These are phyloP conservation scores for Gymnobelideus leadbeateri DNA, from an alignment of 2,113 vertebrate genomes.

Conservation along the genomic window DNA sequence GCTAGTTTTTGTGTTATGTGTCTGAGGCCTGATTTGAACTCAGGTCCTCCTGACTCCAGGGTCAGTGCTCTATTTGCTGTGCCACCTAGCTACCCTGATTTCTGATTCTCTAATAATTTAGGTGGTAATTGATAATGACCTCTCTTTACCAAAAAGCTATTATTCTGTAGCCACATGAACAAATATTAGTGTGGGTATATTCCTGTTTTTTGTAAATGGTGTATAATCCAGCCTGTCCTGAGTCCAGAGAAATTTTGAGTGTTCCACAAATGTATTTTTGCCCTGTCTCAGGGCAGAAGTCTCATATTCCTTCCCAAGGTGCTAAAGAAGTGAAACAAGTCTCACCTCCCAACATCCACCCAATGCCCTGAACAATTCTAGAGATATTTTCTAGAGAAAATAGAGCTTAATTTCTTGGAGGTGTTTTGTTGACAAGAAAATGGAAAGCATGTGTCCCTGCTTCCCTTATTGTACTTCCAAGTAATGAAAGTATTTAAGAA, in stretches of 20 bases:
- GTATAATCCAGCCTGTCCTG: not conserved
- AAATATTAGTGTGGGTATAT: not conserved
- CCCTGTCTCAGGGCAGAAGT: not conserved
- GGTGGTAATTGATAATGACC: not conserved
- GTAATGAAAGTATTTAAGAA: slow-evolving; percentile 90
- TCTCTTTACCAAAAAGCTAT: not conserved
- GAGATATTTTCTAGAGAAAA: slow-evolving; percentile 83
- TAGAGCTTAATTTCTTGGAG: slow-evolving; percentile 87
- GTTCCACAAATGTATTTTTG: not conserved
- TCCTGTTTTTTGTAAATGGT: not conserved
- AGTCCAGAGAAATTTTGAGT: not conserved
- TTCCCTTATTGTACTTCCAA: slow-evolving; percentile 86
- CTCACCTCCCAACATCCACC: slow-evolving; percentile 42
- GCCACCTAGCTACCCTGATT: not conserved
- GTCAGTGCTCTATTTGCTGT: too few relatives aligned
- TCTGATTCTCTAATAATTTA: not conserved
- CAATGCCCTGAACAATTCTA: slow-evolving; percentile 43
- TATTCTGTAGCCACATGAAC: not conserved
- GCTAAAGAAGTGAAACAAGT: slow-evolving; percentile 61
- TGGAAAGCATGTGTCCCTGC: slow-evolving; percentile 86
- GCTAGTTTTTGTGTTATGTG: too few relatives aligned
- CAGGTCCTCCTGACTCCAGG: too few relatives aligned
- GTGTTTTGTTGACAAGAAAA: slow-evolving; percentile 90
- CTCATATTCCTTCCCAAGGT: slow-evolving; percentile 55
- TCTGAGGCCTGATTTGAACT: too few relatives aligned